Evolutionary conservation across 2,113 vertebrate genomes (phyloP), one percentile per base, ranked within the genome.

Genomic region (Leucopsar rothschildi): DNA sequence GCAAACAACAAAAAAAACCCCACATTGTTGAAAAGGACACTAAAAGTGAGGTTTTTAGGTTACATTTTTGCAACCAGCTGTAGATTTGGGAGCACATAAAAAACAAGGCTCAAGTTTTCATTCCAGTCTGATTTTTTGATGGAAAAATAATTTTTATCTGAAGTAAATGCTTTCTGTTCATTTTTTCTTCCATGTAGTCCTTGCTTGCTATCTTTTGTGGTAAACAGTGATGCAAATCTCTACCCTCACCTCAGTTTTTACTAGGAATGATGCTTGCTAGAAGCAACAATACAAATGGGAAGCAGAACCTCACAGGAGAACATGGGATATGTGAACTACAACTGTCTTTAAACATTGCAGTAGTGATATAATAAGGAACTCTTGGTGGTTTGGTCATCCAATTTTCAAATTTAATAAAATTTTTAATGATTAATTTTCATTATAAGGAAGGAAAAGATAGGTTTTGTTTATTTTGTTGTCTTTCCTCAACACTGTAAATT

Each of bases 11-110:
- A 42, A 42, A 15, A 44, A 25, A 14, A n/a, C 35, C 40, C 11
- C 40, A 33, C 9, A 22, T 9, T 29, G 15, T 23, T 68, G 18
- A 57, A 61, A 93, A 61, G 10, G 20, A 81, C 15, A 80, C 0
- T n/a, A 42, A 49, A 25, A 63, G 0, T 63, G 40, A 56, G 9
- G 0, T 25, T 72, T 61, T 18, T 4, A 3, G 1, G 5, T 45
- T 61, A 22, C 2, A 60, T 59, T 89, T 69, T 69, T 70, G 10
- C 1, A 10, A 70, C 5, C 7, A 28, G 15, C 0, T 0, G 7
- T 31, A 70, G 31, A 40, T 88, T 53, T 77, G 12, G 15, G 2
- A 61, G 3, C 15, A 50, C 11, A 2, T 22, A 3, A 52, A 79
- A 83, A 37, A 19, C 1, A 68, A 44, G 9, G 10, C 1, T 72